Evolutionary conservation across 1,140 invertebrate species (phyloP), one percentile per base, ranked within the genome.

Genomic region (Nasonia vitripennis): DNA sequence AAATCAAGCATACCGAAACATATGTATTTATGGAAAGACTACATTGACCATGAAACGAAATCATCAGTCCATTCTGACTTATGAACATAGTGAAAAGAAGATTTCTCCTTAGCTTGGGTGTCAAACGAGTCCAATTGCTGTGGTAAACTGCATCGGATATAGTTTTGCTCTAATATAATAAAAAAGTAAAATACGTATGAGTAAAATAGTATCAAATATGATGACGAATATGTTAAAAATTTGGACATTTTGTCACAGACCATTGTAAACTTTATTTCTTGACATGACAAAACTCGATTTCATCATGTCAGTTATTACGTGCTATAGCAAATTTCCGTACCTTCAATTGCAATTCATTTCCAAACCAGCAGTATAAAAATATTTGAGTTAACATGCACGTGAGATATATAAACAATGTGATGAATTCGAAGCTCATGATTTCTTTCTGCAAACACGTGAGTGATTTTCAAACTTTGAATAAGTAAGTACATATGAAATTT

Each of bases 361-460:
- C 79, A n/a, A 23, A 71, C 79, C 79, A 81, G n/a, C 79, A 81
- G 11, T 71, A 81, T 11, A 48, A 6, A 51, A 48, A 81, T 45
- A 81, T 17, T 45, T 45, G 62, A 48, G 9, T 23, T 23, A 71
- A 27, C n/a, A 81, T 45, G n/a, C n/a, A 41, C 4, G 5, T 20
- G 1, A 81, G 5, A 17, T 71, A 81, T 0, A 83, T 71, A 37
- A 86, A 34, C 34, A 88, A 85, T 9, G 87, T 85, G 5, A 75
- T 23, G 77, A 89, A 89, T 77, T 88, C 87, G 1, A 88, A 34
- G 77, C 84, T 87, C 4, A 81, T 45, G 10, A 87, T 81, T 62
- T 82, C 77, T 34, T 87, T 81, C 89, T 90, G 41, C 5, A 87
- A 89, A 88, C 51, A 23, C 68, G 2, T 82, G 62, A 84, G 71